Evolutionary conservation across 2,888 invertebrate genomes (phyloP), one percentile per base, ranked within the genome.

Genomic region (Aspidiotus rigidus): DNA sequence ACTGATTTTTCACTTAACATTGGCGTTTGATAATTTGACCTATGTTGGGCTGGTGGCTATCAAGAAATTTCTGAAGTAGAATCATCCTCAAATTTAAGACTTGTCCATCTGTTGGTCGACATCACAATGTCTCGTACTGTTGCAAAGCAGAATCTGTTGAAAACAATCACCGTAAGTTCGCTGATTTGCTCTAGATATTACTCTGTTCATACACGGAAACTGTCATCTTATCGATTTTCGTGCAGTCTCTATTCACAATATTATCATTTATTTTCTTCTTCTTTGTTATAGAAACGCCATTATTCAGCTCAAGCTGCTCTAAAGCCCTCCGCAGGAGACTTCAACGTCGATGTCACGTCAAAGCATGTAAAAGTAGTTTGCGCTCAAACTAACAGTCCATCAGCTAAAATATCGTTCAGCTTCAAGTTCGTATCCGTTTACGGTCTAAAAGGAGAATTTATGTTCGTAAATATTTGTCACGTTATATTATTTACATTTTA

Each of bases 391-490:
- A 83, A 86, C 62, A 56, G 56, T 15, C 89, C 93, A 11, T 78
- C 95, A 17, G 82, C 91, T 49, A 84, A 90, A 75, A 84, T 97
- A 40, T 89, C 93, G 9, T 80, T 97, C 72, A 85, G 91, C 67
- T 88, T 91, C 79, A 90, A 87, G 92, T 91, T 80, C 80, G 81
- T 77, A 41, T 53, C 61, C 69, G 39, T 56, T 42, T 60, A 42
- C 40, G 5, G 10, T 54, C 39, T 39, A 13, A 13, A 53, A 49
- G 40, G 5, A 28, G 15, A 16, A 9, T 53, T 16, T 7, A 15
- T 7, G 42, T 44, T 62, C 13, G 15, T 7, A 11, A 17, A 17
- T 57, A 16, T 7, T 13, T 57, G 42, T 16, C 16, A 28, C 13
- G 59, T 70, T 41, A 64, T 66, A 39, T 62, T 71, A 64, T 70